Conservation (phyloP, 1,140 invertebrate genomes). For the Camponotus pennsylvanicus region DNA sequence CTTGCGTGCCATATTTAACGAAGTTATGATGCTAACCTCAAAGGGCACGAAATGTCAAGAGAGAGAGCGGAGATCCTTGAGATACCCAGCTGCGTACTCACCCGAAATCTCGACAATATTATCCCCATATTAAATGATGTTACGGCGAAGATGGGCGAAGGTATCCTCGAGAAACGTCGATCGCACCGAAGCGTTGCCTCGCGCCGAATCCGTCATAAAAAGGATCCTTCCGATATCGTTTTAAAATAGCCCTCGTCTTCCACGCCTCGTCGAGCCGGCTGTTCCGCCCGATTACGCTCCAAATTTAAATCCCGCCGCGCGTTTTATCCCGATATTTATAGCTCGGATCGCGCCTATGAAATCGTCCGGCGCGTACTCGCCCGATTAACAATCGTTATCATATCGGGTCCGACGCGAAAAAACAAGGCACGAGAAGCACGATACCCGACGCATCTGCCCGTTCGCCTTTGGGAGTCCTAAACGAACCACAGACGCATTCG, state of each 20-base stretch:
- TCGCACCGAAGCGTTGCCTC: neutral
- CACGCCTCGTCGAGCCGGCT: conserved; percentile 4
- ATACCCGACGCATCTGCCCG: too few relatives aligned
- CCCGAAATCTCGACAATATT: conserved; percentile 83
- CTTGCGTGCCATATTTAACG: conserved; percentile 3
- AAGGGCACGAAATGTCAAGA: neutral
- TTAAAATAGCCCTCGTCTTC: conserved; percentile 67
- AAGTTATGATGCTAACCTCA: conserved; percentile 53
- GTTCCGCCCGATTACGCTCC: conserved; percentile 31
- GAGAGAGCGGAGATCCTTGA: neutral
- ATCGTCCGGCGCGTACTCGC: neutral
- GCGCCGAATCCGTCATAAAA: conserved; percentile 56
- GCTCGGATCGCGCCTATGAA: conserved; percentile 41
- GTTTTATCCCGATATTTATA: conserved; percentile 70
- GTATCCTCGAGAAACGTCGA: neutral
- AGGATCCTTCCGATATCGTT: conserved; percentile 45
- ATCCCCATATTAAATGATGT: conserved; percentile 79
- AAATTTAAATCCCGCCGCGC: conserved; percentile 66
- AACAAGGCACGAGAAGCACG: neutral
- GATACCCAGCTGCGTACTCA: conserved; percentile 74
- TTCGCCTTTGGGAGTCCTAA: too few relatives aligned
- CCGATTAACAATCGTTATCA: neutral
- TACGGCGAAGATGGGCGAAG: neutral
- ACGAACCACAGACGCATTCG: too few relatives aligned
- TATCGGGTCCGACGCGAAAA: neutral